Conservation (phyloP, 2,113 vertebrate species). For the Leucopternis melanops region DNA sequence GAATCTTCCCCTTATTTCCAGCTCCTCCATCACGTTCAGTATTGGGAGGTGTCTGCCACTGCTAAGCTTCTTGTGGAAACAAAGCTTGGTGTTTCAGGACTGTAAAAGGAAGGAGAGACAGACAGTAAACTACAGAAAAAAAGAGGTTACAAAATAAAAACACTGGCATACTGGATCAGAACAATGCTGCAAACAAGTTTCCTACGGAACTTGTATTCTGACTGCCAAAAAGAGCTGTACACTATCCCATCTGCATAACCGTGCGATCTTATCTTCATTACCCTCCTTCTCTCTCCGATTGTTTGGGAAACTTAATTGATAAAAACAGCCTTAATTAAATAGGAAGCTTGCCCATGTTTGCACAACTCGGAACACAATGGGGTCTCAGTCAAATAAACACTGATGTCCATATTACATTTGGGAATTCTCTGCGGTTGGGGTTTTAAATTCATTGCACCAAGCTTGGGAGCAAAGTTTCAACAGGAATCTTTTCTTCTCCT, state of each 20-base stretch:
- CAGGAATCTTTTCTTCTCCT: background rate
- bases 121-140: background rate
- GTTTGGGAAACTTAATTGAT: conserved; percentile 1
- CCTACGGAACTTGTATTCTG: background rate
- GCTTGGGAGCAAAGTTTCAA: background rate
- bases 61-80: background rate
- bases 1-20: background rate
- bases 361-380: conserved; percentile 8
- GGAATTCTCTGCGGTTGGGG: conserved; percentile 41
- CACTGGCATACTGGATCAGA: background rate
- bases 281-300: background rate
- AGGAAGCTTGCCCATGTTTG: conserved; percentile 28
- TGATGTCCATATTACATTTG: background rate
- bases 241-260: background rate
- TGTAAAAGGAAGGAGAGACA: background rate
- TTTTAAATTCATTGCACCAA: conserved; percentile 21
- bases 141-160: background rate
- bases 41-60: background rate
- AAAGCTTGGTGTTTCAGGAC: background rate
- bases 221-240: background rate
- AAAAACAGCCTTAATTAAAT: conserved; percentile 2
- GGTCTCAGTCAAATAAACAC: conserved; percentile 54
- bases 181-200: background rate
- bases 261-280: background rate
- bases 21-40: background rate